These are phyloP conservation scores for Hydroisotoma schaefferi DNA, from an alignment of 2,888 invertebrate species.

Conservation along the genomic window DNA sequence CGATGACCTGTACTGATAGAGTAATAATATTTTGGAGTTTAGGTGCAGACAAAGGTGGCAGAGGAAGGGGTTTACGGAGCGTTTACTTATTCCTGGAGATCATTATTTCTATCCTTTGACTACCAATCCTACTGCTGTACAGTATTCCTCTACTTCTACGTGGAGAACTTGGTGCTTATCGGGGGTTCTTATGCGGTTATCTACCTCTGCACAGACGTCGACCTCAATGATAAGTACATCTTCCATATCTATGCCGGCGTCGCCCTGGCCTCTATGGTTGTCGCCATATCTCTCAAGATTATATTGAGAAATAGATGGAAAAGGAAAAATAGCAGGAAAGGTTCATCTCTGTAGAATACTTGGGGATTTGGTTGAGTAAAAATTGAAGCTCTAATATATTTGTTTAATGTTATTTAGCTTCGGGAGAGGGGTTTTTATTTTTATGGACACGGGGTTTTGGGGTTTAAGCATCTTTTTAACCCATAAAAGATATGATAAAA, in stretches of 20 bases:
- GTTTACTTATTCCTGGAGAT: constrained; percentile 36
- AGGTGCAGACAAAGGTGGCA: background rate
- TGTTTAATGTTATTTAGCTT: too few relatives aligned
- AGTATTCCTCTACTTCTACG: constrained; percentile 27
- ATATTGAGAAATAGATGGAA: constrained; percentile 6
- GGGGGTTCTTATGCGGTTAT: constrained; percentile 19
- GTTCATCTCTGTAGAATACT: too few relatives aligned
- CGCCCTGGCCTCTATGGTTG: background rate
- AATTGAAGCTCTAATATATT: too few relatives aligned
- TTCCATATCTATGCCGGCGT: constrained; percentile 16
- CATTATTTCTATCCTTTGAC: constrained; percentile 32
- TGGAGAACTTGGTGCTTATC: constrained; percentile 29
- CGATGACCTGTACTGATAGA: too few relatives aligned
- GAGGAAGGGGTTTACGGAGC: constrained; percentile 34
- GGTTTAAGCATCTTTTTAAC: too few relatives aligned
- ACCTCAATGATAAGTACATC: constrained; percentile 23
- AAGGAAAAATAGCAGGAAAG: background rate
- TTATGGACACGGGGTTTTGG: too few relatives aligned
- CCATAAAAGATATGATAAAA: too few relatives aligned
- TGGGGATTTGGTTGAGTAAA: too few relatives aligned
- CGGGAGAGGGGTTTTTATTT: too few relatives aligned
- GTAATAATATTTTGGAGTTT: too few relatives aligned
- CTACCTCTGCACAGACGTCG: constrained; percentile 12
- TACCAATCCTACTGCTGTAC: constrained; percentile 20
- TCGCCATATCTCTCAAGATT: constrained; percentile 9